Base-by-base conservation (phyloP, 2,888 invertebrate species). In the Drosophila austrosaltans region DNA sequence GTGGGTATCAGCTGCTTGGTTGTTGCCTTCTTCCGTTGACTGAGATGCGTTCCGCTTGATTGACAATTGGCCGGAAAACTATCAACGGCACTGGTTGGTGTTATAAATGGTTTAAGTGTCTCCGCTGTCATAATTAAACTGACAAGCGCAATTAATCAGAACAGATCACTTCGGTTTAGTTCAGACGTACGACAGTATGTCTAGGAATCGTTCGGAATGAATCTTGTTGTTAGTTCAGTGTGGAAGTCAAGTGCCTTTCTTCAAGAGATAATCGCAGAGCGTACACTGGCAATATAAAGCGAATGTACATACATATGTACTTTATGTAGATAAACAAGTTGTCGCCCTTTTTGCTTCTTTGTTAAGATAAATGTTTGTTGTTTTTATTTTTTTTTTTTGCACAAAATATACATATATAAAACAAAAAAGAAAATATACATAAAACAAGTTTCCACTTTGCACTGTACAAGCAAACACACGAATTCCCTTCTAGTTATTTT, bases 21-120 rank as follows among this genome's bases (percentile, higher is more conserved):
- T 48, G 44, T 48, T 16, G 22, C 3, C 1, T 5, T 22, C 39
- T 80, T 82, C 44, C 81, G 78, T 57, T 79, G 79, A 62, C 82
- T 70, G 56, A 57, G 48, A 57, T 80, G 76, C 39, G 75, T 63
- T 56, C 71, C 60, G 57, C 74, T 76, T 64, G 87, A 77, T 48
- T 85, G 89, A 48, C 48, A 25, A 75, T 83, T 83, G 69, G 89
- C 80, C 83, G 89, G 84, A 69, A 86, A 91, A 70, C 80, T 81
- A 60, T 90, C 89, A 72, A 75, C 89, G 79, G 58, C 85, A 77
- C 89, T 89, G 71, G 89, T 87, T 71, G 91, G 83, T 69, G 90
- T 85, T 81, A 92, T 92, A 76, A 92, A 92, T 66, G 92, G 92
- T 69, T 91, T 92, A 72, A 92, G 85, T 75, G 92, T 91, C 89